These are phyloP conservation scores for Chrysogorgia sp. DNA, from an alignment of 92 coral and sea anemone species.

Conservation along the genomic window DNA sequence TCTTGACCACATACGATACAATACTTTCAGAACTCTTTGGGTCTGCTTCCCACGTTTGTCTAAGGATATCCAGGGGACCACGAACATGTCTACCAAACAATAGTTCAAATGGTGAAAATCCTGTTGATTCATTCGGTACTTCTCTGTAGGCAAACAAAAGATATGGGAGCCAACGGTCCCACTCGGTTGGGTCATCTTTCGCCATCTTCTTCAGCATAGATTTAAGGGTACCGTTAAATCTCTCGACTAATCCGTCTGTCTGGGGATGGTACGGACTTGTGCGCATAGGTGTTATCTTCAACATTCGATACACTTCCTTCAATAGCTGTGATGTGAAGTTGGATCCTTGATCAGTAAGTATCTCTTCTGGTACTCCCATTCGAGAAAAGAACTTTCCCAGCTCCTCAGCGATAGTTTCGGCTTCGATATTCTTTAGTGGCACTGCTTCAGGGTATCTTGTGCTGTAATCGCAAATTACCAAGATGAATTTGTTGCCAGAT, in stretches of 20 bases:
- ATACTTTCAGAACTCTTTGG: conserved; percentile 24
- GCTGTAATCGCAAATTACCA: conserved; percentile 50
- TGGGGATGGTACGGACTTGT: conserved; percentile 59
- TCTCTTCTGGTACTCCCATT: conserved; percentile 56
- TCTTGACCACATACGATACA: conserved; percentile 8
- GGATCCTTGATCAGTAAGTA: conserved; percentile 60
- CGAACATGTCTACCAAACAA: conserved; percentile 10
- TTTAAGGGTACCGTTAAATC: no score
- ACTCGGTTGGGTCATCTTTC: conserved; percentile 46
- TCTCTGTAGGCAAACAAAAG: conserved; percentile 59
- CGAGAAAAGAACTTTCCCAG: conserved; percentile 41
- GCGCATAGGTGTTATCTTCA: conserved; percentile 34
- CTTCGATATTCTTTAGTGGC: conserved; percentile 38
- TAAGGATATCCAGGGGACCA: background rate
- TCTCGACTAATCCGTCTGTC: conserved; percentile 55
- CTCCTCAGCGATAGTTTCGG: conserved; percentile 38
- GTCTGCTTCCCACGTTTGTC: conserved; percentile 2
- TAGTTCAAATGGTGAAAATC: conserved; percentile 9
- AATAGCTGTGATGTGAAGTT: conserved; percentile 49
- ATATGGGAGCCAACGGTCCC: conserved; percentile 50
- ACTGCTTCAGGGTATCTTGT: conserved; percentile 60
- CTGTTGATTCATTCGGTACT: background rate
- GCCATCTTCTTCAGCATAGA: conserved; percentile 47
- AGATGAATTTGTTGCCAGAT: conserved; percentile 46
- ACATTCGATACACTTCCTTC: conserved; percentile 43